Evolutionary conservation across 1,140 invertebrate genomes (phyloP).

Genomic region (Drosophila athabasca): DNA sequence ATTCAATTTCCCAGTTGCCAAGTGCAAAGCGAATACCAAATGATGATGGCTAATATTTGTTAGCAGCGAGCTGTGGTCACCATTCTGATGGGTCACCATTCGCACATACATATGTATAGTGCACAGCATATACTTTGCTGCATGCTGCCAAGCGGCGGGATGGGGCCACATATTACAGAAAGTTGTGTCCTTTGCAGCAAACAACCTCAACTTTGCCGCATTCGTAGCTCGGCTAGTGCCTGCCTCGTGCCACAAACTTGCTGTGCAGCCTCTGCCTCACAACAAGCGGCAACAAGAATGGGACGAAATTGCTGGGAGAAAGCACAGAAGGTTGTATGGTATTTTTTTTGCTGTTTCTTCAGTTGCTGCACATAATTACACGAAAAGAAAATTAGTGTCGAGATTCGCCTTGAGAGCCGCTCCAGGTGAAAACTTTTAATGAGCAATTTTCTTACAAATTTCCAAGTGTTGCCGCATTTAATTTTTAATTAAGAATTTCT

Average conservation of each 20-base stretch:
- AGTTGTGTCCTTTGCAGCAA: slow-evolving; percentile 29
- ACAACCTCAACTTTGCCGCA: slow-evolving; percentile 31
- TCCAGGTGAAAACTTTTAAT: slow-evolving; percentile 81
- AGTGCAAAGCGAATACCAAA: slow-evolving; percentile 46
- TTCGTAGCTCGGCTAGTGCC: slow-evolving; percentile 16
- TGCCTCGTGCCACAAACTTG: slow-evolving; percentile 19
- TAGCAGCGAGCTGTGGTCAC: background rate
- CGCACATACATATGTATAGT: no score
- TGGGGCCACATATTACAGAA: no score
- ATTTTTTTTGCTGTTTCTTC: slow-evolving; percentile 32
- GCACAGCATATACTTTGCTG: slow-evolving; percentile 1
- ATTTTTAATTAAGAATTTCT: slow-evolving; percentile 74
- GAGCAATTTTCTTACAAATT: slow-evolving; percentile 80
- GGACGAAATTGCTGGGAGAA: slow-evolving; percentile 32
- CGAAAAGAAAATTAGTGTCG: slow-evolving; percentile 76
- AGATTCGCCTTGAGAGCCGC: slow-evolving; percentile 75
- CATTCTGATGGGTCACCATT: no score
- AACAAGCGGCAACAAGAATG: slow-evolving; percentile 27
- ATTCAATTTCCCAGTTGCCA: slow-evolving; percentile 42
- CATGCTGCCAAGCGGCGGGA: no score
- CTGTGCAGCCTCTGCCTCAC: background rate
- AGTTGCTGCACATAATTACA: slow-evolving; percentile 75
- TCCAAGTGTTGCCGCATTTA: slow-evolving; percentile 76
- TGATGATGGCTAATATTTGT: slow-evolving; percentile 36
- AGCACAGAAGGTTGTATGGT: slow-evolving; percentile 19